Percentiles rank a stretch among this genome's conserved stretches.
Conservation (phyloP, 2,113 vertebrate genomes). For the Ptyas mucosa region DNA sequence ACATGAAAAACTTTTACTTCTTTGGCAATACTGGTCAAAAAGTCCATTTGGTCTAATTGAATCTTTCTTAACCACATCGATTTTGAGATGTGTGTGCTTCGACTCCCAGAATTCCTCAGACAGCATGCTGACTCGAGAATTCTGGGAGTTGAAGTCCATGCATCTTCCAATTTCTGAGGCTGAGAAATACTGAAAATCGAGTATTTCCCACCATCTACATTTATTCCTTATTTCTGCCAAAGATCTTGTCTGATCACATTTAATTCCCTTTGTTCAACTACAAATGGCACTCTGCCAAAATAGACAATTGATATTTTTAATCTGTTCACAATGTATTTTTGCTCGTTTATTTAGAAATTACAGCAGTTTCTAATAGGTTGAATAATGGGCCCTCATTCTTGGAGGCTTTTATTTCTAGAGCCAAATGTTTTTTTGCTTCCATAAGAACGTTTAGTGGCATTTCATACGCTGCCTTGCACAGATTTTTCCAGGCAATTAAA, state of each 20-base stretch:
- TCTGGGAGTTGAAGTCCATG: background rate
- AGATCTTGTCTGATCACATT: background rate
- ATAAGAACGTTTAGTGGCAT: background rate
- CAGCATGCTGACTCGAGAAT: background rate
- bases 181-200: background rate
- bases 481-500: background rate
- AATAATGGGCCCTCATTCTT: background rate
- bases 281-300: background rate
- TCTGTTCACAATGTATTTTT: background rate
- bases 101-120: background rate
- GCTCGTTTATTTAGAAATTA: background rate
- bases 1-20: background rate
- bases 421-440: background rate
- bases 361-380: background rate
- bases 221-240: background rate
- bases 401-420: background rate
- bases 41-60: background rate
- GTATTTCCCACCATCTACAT: background rate
- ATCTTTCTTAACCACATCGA: background rate
- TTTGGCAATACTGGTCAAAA: background rate
- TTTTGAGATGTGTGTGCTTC: background rate
- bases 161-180: background rate
- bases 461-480: background rate
- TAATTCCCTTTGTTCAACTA: background rate
- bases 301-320: background rate